Evolutionary conservation across 2,797 vertebrate genomes (phyloP).

Genomic region (Kryptopterus vitreolus): DNA sequence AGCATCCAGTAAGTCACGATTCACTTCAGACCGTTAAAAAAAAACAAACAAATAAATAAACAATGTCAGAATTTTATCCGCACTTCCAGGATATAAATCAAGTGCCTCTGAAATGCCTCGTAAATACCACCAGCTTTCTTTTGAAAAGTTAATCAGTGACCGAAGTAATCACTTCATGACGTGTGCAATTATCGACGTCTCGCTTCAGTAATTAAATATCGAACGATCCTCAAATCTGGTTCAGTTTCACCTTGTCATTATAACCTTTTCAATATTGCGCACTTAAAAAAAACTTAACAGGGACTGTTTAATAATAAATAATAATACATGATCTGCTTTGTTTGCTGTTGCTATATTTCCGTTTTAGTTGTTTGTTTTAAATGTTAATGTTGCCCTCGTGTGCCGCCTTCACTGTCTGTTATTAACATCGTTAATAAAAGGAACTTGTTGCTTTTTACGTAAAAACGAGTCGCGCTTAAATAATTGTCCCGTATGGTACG

Average conservation of each 20-base stretch:
- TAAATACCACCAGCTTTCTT: background rate
- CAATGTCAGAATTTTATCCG: background rate
- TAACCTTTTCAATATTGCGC: conserved; percentile 2
- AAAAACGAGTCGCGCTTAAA: background rate
- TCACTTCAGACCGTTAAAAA: background rate
- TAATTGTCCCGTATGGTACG: too few species aligned
- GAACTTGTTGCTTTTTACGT: background rate
- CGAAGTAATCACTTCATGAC: background rate
- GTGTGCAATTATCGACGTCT: background rate
- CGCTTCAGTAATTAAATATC: conserved; percentile 10
- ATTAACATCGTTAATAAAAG: conserved; percentile 27
- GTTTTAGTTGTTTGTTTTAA: background rate
- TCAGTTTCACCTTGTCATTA: conserved; percentile 8
- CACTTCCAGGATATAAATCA: background rate
- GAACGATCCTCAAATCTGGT: background rate
- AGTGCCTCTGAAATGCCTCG: background rate
- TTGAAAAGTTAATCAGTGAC: background rate
- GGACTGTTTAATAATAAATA: background rate
- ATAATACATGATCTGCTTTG: background rate
- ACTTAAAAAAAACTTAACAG: background rate
- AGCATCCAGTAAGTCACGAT: background rate
- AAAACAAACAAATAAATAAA: background rate
- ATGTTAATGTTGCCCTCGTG: background rate
- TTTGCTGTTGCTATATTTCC: background rate
- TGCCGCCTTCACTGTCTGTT: background rate